These are phyloP conservation scores for Musca vetustissima DNA, from an alignment of 1,140 invertebrate genomes.

Conservation along the genomic window DNA sequence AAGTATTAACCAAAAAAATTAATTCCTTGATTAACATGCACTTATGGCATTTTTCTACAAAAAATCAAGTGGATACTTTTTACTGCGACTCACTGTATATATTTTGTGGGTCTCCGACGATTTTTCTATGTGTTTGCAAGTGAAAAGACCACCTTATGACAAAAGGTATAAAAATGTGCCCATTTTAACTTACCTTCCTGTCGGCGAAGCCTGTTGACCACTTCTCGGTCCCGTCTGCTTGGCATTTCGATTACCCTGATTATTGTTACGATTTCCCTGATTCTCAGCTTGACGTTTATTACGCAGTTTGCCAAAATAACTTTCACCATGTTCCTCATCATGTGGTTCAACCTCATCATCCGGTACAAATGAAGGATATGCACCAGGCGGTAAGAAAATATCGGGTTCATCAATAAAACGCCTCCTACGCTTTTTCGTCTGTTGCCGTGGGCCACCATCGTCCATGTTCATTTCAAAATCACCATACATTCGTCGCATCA, in stretches of 20 bases:
- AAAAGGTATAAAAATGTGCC: no score
- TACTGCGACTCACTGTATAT: no score
- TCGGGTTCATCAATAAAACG: slow-evolving; percentile 60
- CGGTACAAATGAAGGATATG: slow-evolving; percentile 38
- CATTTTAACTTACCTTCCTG: slow-evolving; percentile 58
- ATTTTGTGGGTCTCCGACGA: no score
- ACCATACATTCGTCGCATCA: slow-evolving; percentile 91
- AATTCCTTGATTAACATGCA: no score
- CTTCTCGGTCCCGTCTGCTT: slow-evolving; percentile 31
- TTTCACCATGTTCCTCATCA: slow-evolving; percentile 52
- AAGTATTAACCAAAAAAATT: no score
- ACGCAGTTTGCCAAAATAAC: slow-evolving; percentile 60
- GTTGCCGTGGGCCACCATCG: slow-evolving; percentile 59
- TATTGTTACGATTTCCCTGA: slow-evolving; percentile 20
- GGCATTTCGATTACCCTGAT: slow-evolving; percentile 29
- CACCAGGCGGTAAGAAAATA: slow-evolving; percentile 56
- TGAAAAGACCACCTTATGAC: no score
- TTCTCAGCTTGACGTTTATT: slow-evolving; percentile 60
- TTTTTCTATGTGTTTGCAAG: no score
- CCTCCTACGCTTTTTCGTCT: slow-evolving; percentile 58
- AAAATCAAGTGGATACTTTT: no score
- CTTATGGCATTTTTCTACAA: no score
- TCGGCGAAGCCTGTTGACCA: slow-evolving; percentile 57
- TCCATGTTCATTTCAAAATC: slow-evolving; percentile 69
- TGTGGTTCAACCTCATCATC: slow-evolving; percentile 32